phyloP scores from a whole-genome alignment of 2,888 invertebrate species.

The Acrobasis consociella region DNA sequence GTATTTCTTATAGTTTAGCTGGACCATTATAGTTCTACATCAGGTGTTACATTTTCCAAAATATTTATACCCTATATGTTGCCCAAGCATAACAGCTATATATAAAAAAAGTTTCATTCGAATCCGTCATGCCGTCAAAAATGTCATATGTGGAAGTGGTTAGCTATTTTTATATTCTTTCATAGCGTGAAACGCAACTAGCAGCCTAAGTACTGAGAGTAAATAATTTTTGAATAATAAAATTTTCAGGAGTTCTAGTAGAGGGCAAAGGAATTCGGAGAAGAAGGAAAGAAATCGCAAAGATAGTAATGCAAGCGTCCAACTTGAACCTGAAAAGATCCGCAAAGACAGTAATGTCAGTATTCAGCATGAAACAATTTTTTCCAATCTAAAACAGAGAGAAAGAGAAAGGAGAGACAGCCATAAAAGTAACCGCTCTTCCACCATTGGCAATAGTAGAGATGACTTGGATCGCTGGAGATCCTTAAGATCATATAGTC shows the following conservation, averaged over 20 bases:
- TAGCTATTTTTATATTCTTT: no score
- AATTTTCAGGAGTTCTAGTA: slow-evolving; percentile 67
- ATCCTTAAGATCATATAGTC: slow-evolving; percentile 72
- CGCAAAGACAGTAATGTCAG: slow-evolving; percentile 70
- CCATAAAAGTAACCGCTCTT: slow-evolving; percentile 72
- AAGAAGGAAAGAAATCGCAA: slow-evolving; percentile 68
- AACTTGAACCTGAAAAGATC: slow-evolving; percentile 57
- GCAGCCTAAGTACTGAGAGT: background rate
- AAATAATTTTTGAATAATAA: slow-evolving; percentile 6
- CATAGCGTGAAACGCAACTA: no score
- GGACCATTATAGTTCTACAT: no score
- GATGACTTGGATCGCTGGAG: slow-evolving; percentile 77
- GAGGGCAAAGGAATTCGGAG: slow-evolving; percentile 67
- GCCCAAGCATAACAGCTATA: no score
- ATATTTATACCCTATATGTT: no score
- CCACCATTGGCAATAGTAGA: slow-evolving; percentile 73
- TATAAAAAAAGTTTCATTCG: no score
- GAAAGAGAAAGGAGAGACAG: slow-evolving; percentile 70
- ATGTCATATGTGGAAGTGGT: no score
- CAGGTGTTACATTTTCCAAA: no score
- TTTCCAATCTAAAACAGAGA: slow-evolving; percentile 55
- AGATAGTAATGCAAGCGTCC: slow-evolving; percentile 68
- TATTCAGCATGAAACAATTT: slow-evolving; percentile 62
- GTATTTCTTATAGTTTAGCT: no score
- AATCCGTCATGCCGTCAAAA: no score